These are phyloP conservation scores for Pachymerium ferrugineum DNA, from an alignment of 2,888 invertebrate genomes.

Conservation along the genomic window DNA sequence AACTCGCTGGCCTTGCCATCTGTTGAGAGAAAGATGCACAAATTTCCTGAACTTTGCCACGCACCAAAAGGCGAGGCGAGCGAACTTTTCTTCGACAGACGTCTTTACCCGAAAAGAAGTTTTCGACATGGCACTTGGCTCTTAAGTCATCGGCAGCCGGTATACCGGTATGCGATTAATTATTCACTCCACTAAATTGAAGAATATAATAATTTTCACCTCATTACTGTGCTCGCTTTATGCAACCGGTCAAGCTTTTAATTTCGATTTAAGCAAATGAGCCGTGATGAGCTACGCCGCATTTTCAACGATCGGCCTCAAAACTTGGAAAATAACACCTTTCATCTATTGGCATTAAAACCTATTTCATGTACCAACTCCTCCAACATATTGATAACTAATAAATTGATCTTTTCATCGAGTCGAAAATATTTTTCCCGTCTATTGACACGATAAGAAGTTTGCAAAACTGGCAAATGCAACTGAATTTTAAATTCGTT, in stretches of 20 bases:
- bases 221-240: not conserved
- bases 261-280: not conserved
- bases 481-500: too few species aligned
- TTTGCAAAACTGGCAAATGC: too few species aligned
- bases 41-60: not conserved
- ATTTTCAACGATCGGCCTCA: not conserved
- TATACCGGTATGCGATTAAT: not conserved
- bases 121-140: not conserved
- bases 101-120: not conserved
- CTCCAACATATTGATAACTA: too few species aligned
- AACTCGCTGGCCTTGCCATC: not conserved
- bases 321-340: too few species aligned
- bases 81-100: not conserved
- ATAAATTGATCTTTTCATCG: too few species aligned
- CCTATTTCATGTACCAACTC: too few species aligned
- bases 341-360: too few species aligned
- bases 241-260: not conserved
- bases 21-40: slow-evolving; percentile 13
- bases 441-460: too few species aligned
- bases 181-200: not conserved
- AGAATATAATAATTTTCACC: slow-evolving; percentile 6
- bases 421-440: too few species aligned
- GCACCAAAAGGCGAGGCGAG: not conserved
- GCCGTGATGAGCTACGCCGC: not conserved
- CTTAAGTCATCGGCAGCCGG: not conserved